These are phyloP conservation scores for Alouatta palliata DNA, from an alignment of 2,113 vertebrate genomes.

Conservation along the genomic window DNA sequence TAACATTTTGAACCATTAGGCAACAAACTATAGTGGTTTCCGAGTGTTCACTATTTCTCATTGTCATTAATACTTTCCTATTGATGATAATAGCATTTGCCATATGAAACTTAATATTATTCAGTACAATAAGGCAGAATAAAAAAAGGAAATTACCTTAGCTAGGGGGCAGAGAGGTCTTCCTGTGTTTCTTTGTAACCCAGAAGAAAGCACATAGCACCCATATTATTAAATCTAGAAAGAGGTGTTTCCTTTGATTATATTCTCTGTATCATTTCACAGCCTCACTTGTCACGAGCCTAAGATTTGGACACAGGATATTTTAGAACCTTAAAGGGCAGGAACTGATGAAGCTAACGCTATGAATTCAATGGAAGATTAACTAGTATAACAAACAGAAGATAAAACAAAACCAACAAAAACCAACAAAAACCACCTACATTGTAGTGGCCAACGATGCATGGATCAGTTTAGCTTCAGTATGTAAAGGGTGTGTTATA, in stretches of 20 bases:
- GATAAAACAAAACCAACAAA: background rate
- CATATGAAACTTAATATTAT: conserved; percentile 62
- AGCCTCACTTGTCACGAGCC: background rate
- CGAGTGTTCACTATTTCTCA: conserved; percentile 25
- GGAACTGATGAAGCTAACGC: background rate
- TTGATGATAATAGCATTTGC: conserved; percentile 47
- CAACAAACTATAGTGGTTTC: conserved; percentile 26
- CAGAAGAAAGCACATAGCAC: background rate
- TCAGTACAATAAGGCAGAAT: conserved; percentile 10
- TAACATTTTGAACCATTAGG: conserved; percentile 62
- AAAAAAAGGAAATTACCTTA: conserved; percentile 54
- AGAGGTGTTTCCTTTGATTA: background rate
- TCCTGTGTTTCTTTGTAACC: conserved; percentile 49
- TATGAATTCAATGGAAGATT: background rate
- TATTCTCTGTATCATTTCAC: background rate
- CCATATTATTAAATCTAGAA: background rate
- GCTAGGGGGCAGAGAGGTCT: background rate
- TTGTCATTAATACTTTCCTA: conserved; percentile 51
- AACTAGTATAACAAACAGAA: background rate
- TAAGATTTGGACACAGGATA: background rate
- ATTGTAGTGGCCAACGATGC: background rate
- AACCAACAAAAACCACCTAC: background rate
- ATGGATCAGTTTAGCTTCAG: background rate
- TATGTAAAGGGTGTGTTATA: background rate
- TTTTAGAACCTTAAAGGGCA: background rate